Evolutionary conservation across 1,140 invertebrate genomes (phyloP).

Genomic region (Drosophila kanapiae): DNA sequence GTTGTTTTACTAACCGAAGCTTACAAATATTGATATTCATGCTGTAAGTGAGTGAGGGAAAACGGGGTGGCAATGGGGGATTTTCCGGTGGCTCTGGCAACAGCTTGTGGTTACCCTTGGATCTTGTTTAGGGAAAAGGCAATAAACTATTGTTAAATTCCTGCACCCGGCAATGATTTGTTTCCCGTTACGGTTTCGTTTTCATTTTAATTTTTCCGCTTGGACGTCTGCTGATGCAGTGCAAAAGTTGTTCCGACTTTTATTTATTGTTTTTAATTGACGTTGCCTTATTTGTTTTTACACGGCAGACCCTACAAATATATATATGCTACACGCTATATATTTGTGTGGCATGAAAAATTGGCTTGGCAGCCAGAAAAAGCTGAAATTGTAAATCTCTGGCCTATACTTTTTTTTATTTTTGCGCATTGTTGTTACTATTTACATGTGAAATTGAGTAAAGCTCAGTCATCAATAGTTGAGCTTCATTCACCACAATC

Average conservation of each 20-base stretch:
- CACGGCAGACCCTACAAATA: slow-evolving; percentile 4
- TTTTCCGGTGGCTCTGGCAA: slow-evolving; percentile 37
- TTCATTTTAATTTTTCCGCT: neutral
- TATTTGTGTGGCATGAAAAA: slow-evolving; percentile 5
- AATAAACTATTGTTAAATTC: slow-evolving; percentile 62
- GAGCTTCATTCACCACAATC: slow-evolving; percentile 4
- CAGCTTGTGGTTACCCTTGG: slow-evolving; percentile 54
- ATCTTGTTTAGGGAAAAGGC: slow-evolving; percentile 45
- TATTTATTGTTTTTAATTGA: slow-evolving; percentile 59
- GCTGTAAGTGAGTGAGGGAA: neutral
- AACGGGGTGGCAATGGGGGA: neutral
- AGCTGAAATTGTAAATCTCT: slow-evolving; percentile 19
- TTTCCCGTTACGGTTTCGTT: slow-evolving; percentile 28
- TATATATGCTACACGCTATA: slow-evolving; percentile 3
- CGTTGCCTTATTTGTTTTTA: slow-evolving; percentile 43
- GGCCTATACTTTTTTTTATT: neutral
- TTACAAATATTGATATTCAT: slow-evolving; percentile 76
- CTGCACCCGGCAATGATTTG: slow-evolving; percentile 33
- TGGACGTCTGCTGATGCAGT: slow-evolving; percentile 29
- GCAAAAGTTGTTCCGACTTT: slow-evolving; percentile 40
- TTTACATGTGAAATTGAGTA: slow-evolving; percentile 30
- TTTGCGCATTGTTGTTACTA: neutral
- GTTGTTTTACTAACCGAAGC: slow-evolving; percentile 62
- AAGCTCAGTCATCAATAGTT: slow-evolving; percentile 4
- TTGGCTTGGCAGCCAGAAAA: slow-evolving; percentile 24